Evolutionary conservation across 2,888 invertebrate species (phyloP), one percentile per base, ranked within the genome.

Genomic region (Asteroscopus sphinx): DNA sequence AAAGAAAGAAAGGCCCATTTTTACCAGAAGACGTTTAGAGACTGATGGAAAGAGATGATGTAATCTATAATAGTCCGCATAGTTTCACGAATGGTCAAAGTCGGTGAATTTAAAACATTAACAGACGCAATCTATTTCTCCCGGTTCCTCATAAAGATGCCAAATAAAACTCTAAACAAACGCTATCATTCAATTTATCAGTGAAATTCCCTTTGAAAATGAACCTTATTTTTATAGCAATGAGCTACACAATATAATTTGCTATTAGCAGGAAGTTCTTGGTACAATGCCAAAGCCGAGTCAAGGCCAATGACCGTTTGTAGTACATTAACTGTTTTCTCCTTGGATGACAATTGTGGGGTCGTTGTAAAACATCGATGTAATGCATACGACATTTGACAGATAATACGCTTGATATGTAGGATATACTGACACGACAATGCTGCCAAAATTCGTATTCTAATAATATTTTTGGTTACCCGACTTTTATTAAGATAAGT

Each of bases 271-370:
- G 37, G 49, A 66, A 57, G 60, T 61, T 63, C 42, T 85, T 86
- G 86, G 81, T 79, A 48, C 68, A 72, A 62, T 77, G 86, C 86
- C 86, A 86, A 82, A 77, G 79, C 73, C 76, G 66, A 77, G 81
- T 79, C 85, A 86, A 86, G 86, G 86, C 76, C 74, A 80, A 79
- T 86, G 86, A 86, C 86, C 86, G 86, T 59, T 73, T 47, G 76
- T 68, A 71, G 68, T 76, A 64, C 68, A 73, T 77, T 69, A 80
- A 81, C 79, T 70, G 69, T 68, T 73, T 73, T 82, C 73, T 65
- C 82, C 81, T 85, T 83, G 85, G 66, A 33, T 67, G 75, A 74
- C 76, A 77, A 80, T 77, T 73, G 70, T 52, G 30, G 47, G 57
- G 12, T 63, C 35, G 36, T 51, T 51, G 37, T 39, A 11, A 66